Base-by-base conservation (phyloP, 2,113 vertebrate species). In the Arizona elegans region DNA sequence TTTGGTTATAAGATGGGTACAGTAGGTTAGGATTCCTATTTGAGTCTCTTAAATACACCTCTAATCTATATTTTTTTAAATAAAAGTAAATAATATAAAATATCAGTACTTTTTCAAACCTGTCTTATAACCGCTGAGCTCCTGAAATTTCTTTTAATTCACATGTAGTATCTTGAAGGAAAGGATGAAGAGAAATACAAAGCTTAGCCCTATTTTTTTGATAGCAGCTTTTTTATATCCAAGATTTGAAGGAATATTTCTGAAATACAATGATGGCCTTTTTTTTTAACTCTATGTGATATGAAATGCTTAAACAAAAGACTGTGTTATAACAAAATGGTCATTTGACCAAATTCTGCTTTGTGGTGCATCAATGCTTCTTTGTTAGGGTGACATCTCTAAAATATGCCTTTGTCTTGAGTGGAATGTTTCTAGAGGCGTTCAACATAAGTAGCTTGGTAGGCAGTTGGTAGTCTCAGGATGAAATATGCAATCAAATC, bases 311-410 rank as follows among this genome's bases (percentile, higher is more conserved):
- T 95, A 94, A 97, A 98, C 97, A 98, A 97, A 97, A 96, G 96
- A 95, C 97, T 97, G 97, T 98, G 97, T 98, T 96, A 90, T 75
- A 96, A 97, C 96, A 96, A 97, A 98, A 98, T 94, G 94, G 97
- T 95, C 96, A 93, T 96, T 98, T 98, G 98, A 98, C 96, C 93
- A 94, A 96, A 96, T 93, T 97, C 96, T 96, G 97, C 96, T 97
- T 97, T 96, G 94, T 97, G 96, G 96, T 92, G 96, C 94, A 96
- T 98, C 97, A 98, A 96, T 98, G 97, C 97, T 70, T 96, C 98
- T 98, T 98, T 98, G 98, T 98, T 94, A 97, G 97, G 95, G 96
- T 95, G 96, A 94, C 95, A 95, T 96, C 94, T 89, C 92, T 97
- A 97, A 98, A 98, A 96, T 90, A 96, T 96, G 97, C 95, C 97